Evolutionary conservation across 2,888 invertebrate species (phyloP), one percentile per base, ranked within the genome.

Genomic region (Caenorhabditis parvicauda): DNA sequence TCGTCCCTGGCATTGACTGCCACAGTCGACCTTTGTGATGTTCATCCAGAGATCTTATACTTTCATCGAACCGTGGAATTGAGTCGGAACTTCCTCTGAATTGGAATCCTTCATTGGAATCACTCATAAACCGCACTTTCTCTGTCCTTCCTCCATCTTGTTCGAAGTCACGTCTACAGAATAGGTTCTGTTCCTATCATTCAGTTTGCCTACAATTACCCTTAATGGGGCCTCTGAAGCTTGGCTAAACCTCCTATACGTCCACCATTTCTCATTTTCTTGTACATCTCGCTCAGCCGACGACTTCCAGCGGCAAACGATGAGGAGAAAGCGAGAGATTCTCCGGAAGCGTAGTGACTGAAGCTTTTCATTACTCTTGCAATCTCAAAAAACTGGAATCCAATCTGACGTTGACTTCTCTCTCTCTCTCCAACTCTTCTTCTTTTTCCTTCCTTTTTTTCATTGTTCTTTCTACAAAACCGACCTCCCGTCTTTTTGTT

Each of bases 311-410:
- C 54, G 2, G 58, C 50, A 41, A 68, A 64, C 22, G 61, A 59
- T 28, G 62, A 58, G 3, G 68, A 68, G 25, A 65, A 63, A 0
- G 64, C 67, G 2, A 64, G 45, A 9, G 64, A 68, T 37, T 68
- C 68, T 9, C 63, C 63, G 22, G 64, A 64, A 5, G 57, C 64
- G 21, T 59, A 56, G 37, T 59, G 54, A 17, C 58, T 59, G 17
- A 12, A n/a, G n/a, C 35, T 32, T 14, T 32, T 32, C 9, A 32
- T 14, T 32, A 12, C 35, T 32, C 35, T 32, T 9, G n/a, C 9
- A 32, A 32, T 32, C 35, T 32, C 35, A n/a, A 32, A 9, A 32
- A 12, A 9, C n/a, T 32, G n/a, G n/a, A n/a, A n/a, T n/a, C n/a
- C n/a, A n/a, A n/a, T n/a, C 9, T n/a, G 9, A 41, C 14, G 14